Evolutionary conservation across 2,797 vertebrate species (phyloP), one percentile per base, ranked within the genome.

Genomic region (Psittacula derbiana): DNA sequence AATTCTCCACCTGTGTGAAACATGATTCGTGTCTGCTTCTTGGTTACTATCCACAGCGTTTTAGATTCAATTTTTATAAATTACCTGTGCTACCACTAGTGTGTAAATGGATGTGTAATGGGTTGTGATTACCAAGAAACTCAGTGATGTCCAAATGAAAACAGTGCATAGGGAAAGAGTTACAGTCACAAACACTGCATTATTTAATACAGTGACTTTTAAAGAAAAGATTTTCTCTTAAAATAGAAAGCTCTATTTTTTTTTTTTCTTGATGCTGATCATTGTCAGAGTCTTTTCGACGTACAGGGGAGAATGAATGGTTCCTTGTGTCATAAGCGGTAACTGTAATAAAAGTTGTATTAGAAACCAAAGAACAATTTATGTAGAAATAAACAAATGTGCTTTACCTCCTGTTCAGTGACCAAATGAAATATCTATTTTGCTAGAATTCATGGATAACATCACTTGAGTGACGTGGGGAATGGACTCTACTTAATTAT

Each of bases 61-160:
- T 89, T 82, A 80, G 69, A 92, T 83, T 66, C 93, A 76, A 93
- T 80, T 94, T 93, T 93, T 78, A 80, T 47, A 93, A 95, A 75
- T 60, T 66, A 66, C 36, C 31, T 64, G 43, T 87, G 30, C 38
- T 85, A 80, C 31, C 28, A 27, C 1, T 25, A 36, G 50, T 36
- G 60, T 84, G 16, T 65, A 80, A 81, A 86, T 53, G 82, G 12
- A 75, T 84, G 57, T 75, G 78, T 25, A 91, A 41, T 36, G 15
- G 72, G 79, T 67, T 93, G 58, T 80, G 36, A 85, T 95, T 94
- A 74, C 41, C 21, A 40, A 66, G 82, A 86, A 92, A 86, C 43
- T 85, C 69, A 46, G 44, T 81, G 90, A 50, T 78, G 5, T 57
- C 62, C 66, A 67, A 40, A 49, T 50, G 80, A 44, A 96, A 90